Percentiles rank a stretch among this genome's conserved stretches.
Evolutionary conservation across 2,113 vertebrate species (phyloP).

Genomic region (Zeus faber): DNA sequence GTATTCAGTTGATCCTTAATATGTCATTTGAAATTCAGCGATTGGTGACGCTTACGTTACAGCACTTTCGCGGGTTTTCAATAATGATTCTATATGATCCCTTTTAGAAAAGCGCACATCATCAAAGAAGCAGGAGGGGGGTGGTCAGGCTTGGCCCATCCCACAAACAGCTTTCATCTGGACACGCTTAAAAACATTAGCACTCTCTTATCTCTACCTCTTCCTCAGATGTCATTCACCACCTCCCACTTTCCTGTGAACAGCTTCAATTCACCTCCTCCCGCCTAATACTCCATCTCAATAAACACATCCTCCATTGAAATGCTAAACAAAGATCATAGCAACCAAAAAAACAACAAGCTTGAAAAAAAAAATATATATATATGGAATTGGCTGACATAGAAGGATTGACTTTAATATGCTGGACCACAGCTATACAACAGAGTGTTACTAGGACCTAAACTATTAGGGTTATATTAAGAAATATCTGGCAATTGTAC

Average conservation of each 20-base stretch:
- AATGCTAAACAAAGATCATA: no score
- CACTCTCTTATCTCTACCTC: slow-evolving; percentile 50
- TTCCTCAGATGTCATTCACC: slow-evolving; percentile 38
- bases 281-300: not conserved
- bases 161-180: slow-evolving; percentile 45
- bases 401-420: not conserved
- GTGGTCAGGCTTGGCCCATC: slow-evolving; percentile 17
- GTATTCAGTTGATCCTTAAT: no score
- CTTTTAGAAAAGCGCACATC: not conserved
- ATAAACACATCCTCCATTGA: not conserved
- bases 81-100: not conserved
- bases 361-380: not conserved
- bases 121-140: slow-evolving; percentile 12
- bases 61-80: no score
- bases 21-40: no score
- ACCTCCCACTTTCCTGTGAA: slow-evolving; percentile 7
- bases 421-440: not conserved
- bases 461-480: slow-evolving; percentile 35
- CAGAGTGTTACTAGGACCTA: slow-evolving; percentile 15
- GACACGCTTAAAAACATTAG: slow-evolving; percentile 50
- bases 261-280: not conserved
- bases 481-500: slow-evolving; percentile 37
- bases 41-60: no score
- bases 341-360: no score
- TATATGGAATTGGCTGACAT: not conserved